Evolutionary conservation across 1,140 invertebrate species (phyloP).

Genomic region (Aphidius gifuensis): DNA sequence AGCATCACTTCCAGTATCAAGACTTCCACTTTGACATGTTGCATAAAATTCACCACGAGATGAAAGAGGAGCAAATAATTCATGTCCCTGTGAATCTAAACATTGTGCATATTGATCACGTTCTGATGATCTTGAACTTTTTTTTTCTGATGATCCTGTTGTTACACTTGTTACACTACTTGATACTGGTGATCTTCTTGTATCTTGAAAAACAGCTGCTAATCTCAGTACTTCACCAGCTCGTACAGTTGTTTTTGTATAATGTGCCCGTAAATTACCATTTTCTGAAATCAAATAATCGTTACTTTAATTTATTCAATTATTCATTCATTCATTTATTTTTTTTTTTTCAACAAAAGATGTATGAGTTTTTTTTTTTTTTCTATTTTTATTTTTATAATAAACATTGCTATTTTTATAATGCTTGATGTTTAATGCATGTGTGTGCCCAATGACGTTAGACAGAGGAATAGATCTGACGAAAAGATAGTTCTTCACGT

Average conservation of each 20-base stretch:
- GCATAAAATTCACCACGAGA: slow-evolving; percentile 50
- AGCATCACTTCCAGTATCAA: slow-evolving; percentile 50
- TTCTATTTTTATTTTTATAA: too few relatives aligned
- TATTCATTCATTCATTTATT: too few relatives aligned
- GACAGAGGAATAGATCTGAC: too few relatives aligned
- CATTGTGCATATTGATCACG: slow-evolving; percentile 55
- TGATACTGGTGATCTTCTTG: slow-evolving; percentile 41
- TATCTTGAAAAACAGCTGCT: slow-evolving; percentile 54
- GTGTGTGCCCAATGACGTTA: too few relatives aligned
- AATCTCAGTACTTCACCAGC: slow-evolving; percentile 52
- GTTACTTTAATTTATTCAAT: background rate
- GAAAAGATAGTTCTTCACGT: too few relatives aligned
- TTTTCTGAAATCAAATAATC: slow-evolving; percentile 41
- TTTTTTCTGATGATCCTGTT: slow-evolving; percentile 40
- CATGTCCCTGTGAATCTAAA: slow-evolving; percentile 51
- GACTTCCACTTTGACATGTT: slow-evolving; percentile 49
- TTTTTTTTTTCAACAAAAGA: too few relatives aligned
- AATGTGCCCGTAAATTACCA: slow-evolving; percentile 50
- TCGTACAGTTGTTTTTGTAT: slow-evolving; percentile 51
- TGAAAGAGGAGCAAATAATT: slow-evolving; percentile 48
- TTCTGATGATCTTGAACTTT: slow-evolving; percentile 49
- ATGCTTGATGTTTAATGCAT: too few relatives aligned
- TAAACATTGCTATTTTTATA: too few relatives aligned
- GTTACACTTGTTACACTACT: slow-evolving; percentile 38
- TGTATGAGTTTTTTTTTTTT: too few relatives aligned